Base-by-base conservation (phyloP, 2,888 invertebrate genomes). In the Bhutanitis thaidina region DNA sequence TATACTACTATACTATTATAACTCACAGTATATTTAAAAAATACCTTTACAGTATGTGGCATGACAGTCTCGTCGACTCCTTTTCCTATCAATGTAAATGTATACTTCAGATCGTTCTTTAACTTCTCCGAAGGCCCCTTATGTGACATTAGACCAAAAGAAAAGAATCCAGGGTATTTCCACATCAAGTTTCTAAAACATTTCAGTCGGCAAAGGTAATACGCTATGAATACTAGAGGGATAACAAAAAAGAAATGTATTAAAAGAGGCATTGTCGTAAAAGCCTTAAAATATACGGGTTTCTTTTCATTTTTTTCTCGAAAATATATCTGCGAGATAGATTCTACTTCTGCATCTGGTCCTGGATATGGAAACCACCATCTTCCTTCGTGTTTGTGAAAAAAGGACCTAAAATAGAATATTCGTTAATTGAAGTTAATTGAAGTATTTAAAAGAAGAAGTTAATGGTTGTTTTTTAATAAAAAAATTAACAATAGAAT, bases 351-450 rank as follows among this genome's bases (percentile, higher is more conserved):
- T 3, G 57, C 56, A 7, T 81, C 81, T 1, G 73, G 66, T 1
- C 80, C 79, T 0, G 78, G 77, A 39, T 73, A 77, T 0, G 74
- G 71, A 41, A 68, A 76, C 80, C 80, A 80, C 7, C 64, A 48
- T 40, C 52, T 60, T 1, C 71, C 65, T 1, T 67, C 55, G 47
- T 68, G 56, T 35, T 66, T 67, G 16, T 78, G 78, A 50, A 80
- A 76, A 54, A 77, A 77, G 12, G 65, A 64, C 52, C 80, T 81
- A 67, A 59, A 77, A 62, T 34, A 47, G 35, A 41, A 13, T 35
- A n/a, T n/a, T n/a, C n/a, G n/a, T n/a, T n/a, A n/a, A n/a, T n/a
- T n/a, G n/a, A n/a, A n/a, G n/a, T n/a, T n/a, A n/a, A n/a, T n/a
- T n/a, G n/a, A n/a, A n/a, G n/a, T n/a, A n/a, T n/a, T n/a, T n/a